Base-by-base conservation (phyloP, 2,797 vertebrate genomes). In the Tapirus indicus region DNA sequence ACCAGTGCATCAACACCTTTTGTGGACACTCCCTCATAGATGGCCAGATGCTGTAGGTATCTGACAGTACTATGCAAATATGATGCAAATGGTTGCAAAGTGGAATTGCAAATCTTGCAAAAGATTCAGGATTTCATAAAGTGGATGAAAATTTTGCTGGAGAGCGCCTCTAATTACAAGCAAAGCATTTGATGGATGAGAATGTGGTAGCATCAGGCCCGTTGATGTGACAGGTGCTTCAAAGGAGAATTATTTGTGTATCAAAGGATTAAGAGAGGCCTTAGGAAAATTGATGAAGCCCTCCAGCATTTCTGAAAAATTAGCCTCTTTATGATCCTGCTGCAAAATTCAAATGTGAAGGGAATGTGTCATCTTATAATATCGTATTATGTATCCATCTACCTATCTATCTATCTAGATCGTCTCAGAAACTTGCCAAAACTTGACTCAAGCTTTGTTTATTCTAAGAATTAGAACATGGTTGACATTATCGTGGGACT, bases 181-280 rank as follows among this genome's bases (percentile, higher is more conserved):
- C 83, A 2, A 35, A 97, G 83, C 71, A 1, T 78, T 74, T 85
- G 90, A 92, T 41, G 41, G 89, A 69, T 58, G 79, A 44, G 75
- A 89, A 29, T 18, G 71, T 27, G n/a, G 95, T 58, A 56, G 91
- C 79, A 58, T 74, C 89, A 56, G 88, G 54, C 79, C 82, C 1
- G 68, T 29, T 49, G 60, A 97, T 93, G 29, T 0, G 49, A 13
- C 96, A 97, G 91, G 91, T 80, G 93, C 93, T 90, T 98, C 91
- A 66, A 94, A 95, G 0, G 29, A 41, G 82, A 78, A 72, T 79
- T 96, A 98, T 97, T 95, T 93, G 94, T 92, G 86, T 94, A 89
- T 91, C 86, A 80, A 92, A 96, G 95, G 95, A 96, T 95, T 89
- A 95, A 92, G 79, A 82, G 79, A 75, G 21, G 62, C 92, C 74